A percentile compares a stretch with the other conserved stretches of the same genome.
phyloP scores from a whole-genome alignment of 2,888 invertebrate genomes.

The Lacanobia oleracea region DNA sequence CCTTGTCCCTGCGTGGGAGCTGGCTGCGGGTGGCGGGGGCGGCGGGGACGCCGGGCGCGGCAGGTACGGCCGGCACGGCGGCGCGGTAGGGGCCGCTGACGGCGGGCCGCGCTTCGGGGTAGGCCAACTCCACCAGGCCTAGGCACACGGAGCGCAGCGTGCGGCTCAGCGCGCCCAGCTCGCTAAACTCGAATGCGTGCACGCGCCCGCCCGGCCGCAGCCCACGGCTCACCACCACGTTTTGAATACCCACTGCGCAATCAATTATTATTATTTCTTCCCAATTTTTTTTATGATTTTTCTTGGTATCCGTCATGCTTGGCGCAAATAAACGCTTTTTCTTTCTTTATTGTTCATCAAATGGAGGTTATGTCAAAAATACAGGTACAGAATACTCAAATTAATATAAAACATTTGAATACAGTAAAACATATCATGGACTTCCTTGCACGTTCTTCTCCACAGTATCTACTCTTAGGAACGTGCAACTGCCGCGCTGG shows the following conservation, averaged over 20 bases:
- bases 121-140: conserved; percentile 96
- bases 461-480: no score
- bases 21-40: conserved; percentile 61
- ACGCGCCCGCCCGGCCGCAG: conserved; percentile 71
- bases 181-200: conserved; percentile 93
- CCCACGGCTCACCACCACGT: not conserved
- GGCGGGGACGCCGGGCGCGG: no score
- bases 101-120: conserved; percentile 93
- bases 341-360: no score
- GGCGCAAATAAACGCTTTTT: no score
- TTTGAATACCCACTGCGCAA: conserved; percentile 33
- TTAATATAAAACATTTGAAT: no score
- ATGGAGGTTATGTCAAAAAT: not conserved
- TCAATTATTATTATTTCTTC: no score
- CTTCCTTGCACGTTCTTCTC: no score
- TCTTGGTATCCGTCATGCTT: no score
- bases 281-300: no score
- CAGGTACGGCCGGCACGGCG: conserved; percentile 64
- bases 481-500: no score
- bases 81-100: conserved; percentile 92
- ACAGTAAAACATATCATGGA: no score
- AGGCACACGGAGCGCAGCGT: conserved; percentile 95
- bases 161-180: conserved; percentile 93
- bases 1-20: conserved; percentile 68
- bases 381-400: no score